Base-by-base conservation (phyloP, 2,888 invertebrate species). In the Microdon myrmicae region DNA sequence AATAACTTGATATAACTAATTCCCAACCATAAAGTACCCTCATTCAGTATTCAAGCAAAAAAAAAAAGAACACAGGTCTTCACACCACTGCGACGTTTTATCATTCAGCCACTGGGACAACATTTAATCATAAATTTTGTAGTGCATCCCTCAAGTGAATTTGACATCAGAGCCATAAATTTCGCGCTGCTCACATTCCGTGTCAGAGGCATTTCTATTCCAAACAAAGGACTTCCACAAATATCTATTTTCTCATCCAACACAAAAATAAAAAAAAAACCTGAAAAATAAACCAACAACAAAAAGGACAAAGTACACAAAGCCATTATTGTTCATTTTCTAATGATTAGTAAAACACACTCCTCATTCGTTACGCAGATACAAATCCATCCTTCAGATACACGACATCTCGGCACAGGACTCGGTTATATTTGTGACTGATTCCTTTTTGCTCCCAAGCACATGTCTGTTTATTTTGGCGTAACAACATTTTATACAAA, bases 381-480 rank as follows among this genome's bases (percentile, higher is more conserved):
- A 8, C 22, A 22, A 22, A 22, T n/a, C n/a, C n/a, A 64, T 64
- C 51, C 64, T 58, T 58, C 23, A 64, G 51, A n/a, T n/a, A n/a
- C n/a, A n/a, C 51, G 26, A 43, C 43, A 47, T 58, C 53, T 44
- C 56, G 56, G 39, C 45, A 61, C 55, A 49, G 49, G 56, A 49
- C 49, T 49, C 23, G 19, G 49, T 35, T 35, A 61, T 56, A 56
- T 49, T 56, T 56, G 51, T 64, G 53, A 59, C 59, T 22, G 22
- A 22, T 8, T 7, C 37, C 37, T 61, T 67, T 61, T 67, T 68
- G 56, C 54, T 51, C 48, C 28, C 59, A 61, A 68, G 53, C 69
- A 55, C 66, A 64, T 66, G 67, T 55, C 54, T 64, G 39, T 67
- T 69, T 69, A 67, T 69, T 69, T n/a, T 58, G 48, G 68, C 68